Percentiles rank a stretch among this genome's conserved stretches.
phyloP scores from a whole-genome alignment of 23 tunicate species.

The Oikopleura albicans region DNA sequence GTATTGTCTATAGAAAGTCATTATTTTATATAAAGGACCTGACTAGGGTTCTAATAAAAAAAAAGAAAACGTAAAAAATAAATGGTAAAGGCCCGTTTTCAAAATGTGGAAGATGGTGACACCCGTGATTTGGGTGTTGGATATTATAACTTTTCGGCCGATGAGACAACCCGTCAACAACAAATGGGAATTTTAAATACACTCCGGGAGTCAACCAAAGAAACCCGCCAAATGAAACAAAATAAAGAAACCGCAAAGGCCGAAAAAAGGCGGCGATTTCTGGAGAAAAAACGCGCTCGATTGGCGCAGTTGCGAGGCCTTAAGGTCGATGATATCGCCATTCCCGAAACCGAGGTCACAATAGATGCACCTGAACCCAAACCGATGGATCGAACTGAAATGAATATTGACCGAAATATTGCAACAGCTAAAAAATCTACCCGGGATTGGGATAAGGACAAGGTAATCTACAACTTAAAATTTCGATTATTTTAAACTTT shows the following conservation, averaged over 20 bases:
- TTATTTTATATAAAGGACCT: too few species aligned
- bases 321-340: neutral
- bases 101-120: slow-evolving; percentile 22
- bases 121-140: slow-evolving; percentile 86
- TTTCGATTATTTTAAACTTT: too few species aligned
- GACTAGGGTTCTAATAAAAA: too few species aligned
- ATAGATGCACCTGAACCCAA: neutral
- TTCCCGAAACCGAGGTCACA: neutral
- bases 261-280: slow-evolving; percentile 19
- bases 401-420: neutral
- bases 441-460: neutral
- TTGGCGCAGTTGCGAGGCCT: neutral
- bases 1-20: too few species aligned
- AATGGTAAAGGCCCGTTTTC: too few species aligned
- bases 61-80: too few species aligned
- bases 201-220: slow-evolving; percentile 45
- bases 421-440: neutral
- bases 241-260: slow-evolving; percentile 19
- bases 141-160: slow-evolving; percentile 57
- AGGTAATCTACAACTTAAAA: too few species aligned
- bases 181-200: slow-evolving; percentile 40
- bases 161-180: slow-evolving; percentile 33
- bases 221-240: slow-evolving; percentile 22
- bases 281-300: neutral
- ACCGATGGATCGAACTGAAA: neutral